Percentiles rank a stretch among this genome's conserved stretches.
Conservation (phyloP, 2,113 vertebrate genomes). For the Dissostichus mawsoni region DNA sequence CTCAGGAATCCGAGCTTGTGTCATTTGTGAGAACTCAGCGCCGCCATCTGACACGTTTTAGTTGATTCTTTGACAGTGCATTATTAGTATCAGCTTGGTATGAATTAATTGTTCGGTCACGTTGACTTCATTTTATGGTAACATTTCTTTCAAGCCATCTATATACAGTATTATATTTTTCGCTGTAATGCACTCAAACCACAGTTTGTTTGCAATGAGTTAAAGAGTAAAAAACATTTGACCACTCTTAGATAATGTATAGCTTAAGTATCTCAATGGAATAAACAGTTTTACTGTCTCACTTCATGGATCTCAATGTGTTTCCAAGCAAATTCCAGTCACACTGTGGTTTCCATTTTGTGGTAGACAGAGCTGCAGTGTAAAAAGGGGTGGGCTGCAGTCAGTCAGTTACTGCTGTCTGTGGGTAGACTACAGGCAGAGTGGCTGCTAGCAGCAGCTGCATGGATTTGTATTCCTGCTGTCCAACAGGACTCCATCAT, state of each 20-base stretch:
- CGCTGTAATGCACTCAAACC: constrained; percentile 1
- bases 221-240: constrained; percentile 37
- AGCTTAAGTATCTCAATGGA: constrained; percentile 28
- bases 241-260: constrained; percentile 40
- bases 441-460: constrained; percentile 70
- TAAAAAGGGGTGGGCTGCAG: constrained; percentile 78
- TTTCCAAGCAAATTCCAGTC: constrained; percentile 79
- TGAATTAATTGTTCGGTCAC: constrained; percentile 26
- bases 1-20: constrained; percentile 54
- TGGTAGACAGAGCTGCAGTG: constrained; percentile 77
- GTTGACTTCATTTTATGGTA: constrained; percentile 20
- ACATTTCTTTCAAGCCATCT: constrained; percentile 10
- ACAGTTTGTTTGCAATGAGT: constrained; percentile 11
- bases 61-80: constrained; percentile 58
- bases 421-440: constrained; percentile 69
- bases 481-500: constrained; percentile 75
- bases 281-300: constrained; percentile 56
- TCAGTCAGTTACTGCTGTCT: constrained; percentile 67
- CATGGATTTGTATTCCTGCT: constrained; percentile 69
- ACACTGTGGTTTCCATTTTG: constrained; percentile 79
- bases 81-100: constrained; percentile 55
- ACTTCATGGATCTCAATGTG: constrained; percentile 62
- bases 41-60: constrained; percentile 65
- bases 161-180: background rate
- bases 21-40: constrained; percentile 60